phyloP scores from a whole-genome alignment of 2,888 invertebrate genomes.

The Phyllotreta striolata region DNA sequence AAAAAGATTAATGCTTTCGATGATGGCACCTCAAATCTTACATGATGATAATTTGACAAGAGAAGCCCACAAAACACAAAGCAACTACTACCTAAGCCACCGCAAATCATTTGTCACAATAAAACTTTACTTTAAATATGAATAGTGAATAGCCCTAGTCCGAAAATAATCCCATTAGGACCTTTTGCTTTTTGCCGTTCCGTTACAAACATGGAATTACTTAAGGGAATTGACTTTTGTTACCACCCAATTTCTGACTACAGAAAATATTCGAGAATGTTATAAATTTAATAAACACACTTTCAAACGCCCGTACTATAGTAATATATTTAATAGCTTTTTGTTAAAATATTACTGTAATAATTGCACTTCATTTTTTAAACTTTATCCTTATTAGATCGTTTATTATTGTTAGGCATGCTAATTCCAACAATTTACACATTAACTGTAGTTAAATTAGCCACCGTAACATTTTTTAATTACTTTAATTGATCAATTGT shows the following conservation, averaged over 20 bases:
- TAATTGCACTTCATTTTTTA: no score
- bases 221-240: constrained; percentile 8
- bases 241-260: background rate
- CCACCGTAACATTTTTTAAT: no score
- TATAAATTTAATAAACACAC: no score
- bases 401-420: no score
- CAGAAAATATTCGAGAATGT: no score
- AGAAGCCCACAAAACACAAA: constrained; percentile 50
- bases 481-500: no score
- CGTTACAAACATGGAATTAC: constrained; percentile 2
- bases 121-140: constrained; percentile 48
- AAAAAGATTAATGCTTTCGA: constrained; percentile 49
- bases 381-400: no score
- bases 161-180: constrained; percentile 36
- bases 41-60: constrained; percentile 55
- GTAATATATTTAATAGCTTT: no score
- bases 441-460: no score
- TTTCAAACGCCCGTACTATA: no score
- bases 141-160: constrained; percentile 33
- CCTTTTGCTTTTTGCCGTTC: constrained; percentile 18
- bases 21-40: constrained; percentile 51
- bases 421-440: no score
- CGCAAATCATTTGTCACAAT: constrained; percentile 54
- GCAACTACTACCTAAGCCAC: constrained; percentile 48
- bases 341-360: no score